Base-by-base conservation (phyloP, 2,888 invertebrate species). In the Eutolmus rufibarbis region DNA sequence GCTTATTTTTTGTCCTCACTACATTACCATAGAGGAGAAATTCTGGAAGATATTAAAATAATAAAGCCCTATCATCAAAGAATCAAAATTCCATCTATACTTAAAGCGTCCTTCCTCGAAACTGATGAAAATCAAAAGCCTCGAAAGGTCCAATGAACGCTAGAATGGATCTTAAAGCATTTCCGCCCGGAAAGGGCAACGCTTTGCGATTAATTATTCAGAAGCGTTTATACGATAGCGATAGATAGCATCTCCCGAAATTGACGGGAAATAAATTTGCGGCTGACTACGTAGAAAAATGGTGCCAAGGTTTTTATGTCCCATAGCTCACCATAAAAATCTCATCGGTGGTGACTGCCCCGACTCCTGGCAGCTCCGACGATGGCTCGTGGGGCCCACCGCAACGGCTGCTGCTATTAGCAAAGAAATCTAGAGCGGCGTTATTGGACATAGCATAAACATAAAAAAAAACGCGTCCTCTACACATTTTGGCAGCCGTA, bases 291-390 rank as follows among this genome's bases (percentile, higher is more conserved):
- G 51, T 51, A 79, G 56, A 46, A 79, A 79, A 79, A 79, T 79
- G 79, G 79, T 79, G 79, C 51, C 79, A 79, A 79, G 79, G 79
- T 23, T 79, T 43, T 37, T 78, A 78, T 78, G 14, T 78, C 28
- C 66, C 28, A 66, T 12, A 19, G 66, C 66, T 28, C 66, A 12
- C 66, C 12, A 66, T 66, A 66, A 66, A 51, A 66, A 66, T 66
- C 66, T 23, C 23, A 2, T 66, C 14, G 23, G 28, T 23, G 66
- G 9, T 66, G 66, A 28, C 28, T 23, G 9, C 2, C 66, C 28
- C 66, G 23, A 19, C 28, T 66, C 28, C 51, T 51, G 19, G n/a
- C n/a, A 5, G 51, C 16, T 51, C 19, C n/a, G n/a, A 19, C 4
- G 46, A n/a, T 16, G n/a, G 46, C 46, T 51, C 40, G 40, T 40